Evolutionary conservation across 2,888 invertebrate genomes (phyloP), one percentile per base, ranked within the genome.

Genomic region (Acrobasis suavella): DNA sequence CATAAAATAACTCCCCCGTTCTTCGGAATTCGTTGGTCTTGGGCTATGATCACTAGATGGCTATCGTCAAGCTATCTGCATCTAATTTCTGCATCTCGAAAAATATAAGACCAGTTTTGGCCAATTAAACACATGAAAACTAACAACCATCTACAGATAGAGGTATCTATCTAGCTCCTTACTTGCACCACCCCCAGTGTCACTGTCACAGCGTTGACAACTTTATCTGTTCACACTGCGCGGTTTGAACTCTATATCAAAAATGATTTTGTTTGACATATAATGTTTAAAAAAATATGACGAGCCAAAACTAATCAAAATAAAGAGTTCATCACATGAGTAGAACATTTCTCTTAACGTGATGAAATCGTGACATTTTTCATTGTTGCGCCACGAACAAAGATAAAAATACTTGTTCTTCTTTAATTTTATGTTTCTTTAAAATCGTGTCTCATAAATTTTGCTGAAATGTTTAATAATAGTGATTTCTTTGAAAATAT

Each of bases 161-260:
- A n/a, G n/a, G 2, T 22, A 22, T 22, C 22, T 22, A 22, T 22
- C 22, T 22, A 22, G 22, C 3, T 22, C 22, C 22, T 22, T 22
- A 22, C 22, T 22, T 63, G 52, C 50, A 60, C 62, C 49, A 39
- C 9, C 42, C 61, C 68, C 70, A 72, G 65, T 74, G 76, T 74
- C 75, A 71, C 69, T 74, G 73, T 75, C 74, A 72, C 69, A 69
- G 71, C 72, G 77, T 70, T 82, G 85, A 84, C 82, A 82, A 81
- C 78, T 83, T 85, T 85, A 85, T 86, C 85, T 80, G 69, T 64
- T 69, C 77, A 68, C 73, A 71, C 75, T 72, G 78, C 79, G 80
- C 80, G 82, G 77, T 70, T 71, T 70, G 78, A 71, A 75, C 74
- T 69, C 73, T 67, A 65, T 75, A 77, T n/a, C n/a, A n/a, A n/a